Base-by-base conservation (phyloP, 2,797 vertebrate species). In the Microctenopoma lineatum region DNA sequence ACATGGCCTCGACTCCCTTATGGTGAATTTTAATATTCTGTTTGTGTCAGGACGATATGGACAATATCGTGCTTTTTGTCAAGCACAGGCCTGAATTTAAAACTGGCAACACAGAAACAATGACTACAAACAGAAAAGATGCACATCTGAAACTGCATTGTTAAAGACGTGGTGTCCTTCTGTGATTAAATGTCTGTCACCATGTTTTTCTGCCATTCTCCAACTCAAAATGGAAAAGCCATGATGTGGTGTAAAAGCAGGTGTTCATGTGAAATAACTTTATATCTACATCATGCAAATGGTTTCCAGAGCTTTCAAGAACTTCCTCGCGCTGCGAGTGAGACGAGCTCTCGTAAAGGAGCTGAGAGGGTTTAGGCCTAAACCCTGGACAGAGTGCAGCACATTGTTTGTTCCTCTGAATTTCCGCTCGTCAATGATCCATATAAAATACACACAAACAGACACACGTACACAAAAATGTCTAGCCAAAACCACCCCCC, bases 391-490 rank as follows among this genome's bases (percentile, higher is more conserved):
- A 46, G 67, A 71, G 63, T 74, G 73, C 52, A 39, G 64, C 62
- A n/a, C 53, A 4, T 66, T 81, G 82, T 90, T 89, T 89, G 83
- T 86, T 88, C 83, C 77, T 77, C 34, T 7, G 45, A 46, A 79
- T 87, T 91, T 92, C 88, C 83, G 72, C 58, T 83, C 79, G 82
- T 79, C 83, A 82, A 86, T 86, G 75, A 87, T 65, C 77, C 72
- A 0, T 57, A 54, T 41, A 70, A 59, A 13, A 53, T 58, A 39
- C 59, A 70, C 58, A 59, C 73, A 58, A 48, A 67, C 57, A 46
- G 62, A 59, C 66, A 68, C 48, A 66, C 72, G 52, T 48, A 38
- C 42, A 65, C 56, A 47, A 66, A 66, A 34, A 46, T 5, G 29
- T n/a, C 39, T 13, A 53, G 26, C 46, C 71, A 57, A 54, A 57